Conservation (phyloP, 2,797 vertebrate genomes). For the Alectoris magna region DNA sequence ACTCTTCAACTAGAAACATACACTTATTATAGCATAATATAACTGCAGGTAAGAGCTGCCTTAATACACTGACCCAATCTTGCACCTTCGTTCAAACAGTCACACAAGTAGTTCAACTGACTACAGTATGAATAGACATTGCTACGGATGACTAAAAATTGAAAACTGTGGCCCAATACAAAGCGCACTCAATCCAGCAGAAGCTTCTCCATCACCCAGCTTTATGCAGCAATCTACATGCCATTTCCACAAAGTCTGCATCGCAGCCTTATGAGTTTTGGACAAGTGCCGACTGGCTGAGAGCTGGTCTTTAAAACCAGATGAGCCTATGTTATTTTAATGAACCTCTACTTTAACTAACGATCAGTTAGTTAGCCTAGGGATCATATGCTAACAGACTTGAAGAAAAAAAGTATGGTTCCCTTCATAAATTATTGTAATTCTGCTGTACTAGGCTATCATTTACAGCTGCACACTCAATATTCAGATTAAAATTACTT, state of each 20-base stretch:
- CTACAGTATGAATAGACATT: fast-evolving
- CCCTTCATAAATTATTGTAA: background rate
- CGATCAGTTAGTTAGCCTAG: background rate
- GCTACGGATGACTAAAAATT: background rate
- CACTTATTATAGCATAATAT: conserved; percentile 15
- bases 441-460: background rate
- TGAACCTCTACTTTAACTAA: conserved; percentile 53
- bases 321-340: conserved; percentile 52
- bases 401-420: background rate
- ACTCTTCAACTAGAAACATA: background rate
- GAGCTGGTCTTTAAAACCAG: conserved; percentile 46
- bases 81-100: background rate
- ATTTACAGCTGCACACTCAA: background rate
- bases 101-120: background rate
- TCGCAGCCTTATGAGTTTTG: conserved; percentile 3
- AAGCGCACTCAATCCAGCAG: background rate
- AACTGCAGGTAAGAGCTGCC: background rate
- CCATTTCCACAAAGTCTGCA: background rate
- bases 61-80: background rate
- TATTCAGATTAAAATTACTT: background rate
- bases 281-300: background rate
- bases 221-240: background rate
- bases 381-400: background rate
- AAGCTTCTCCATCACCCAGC: background rate
- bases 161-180: background rate